Evolutionary conservation across 2,797 vertebrate species (phyloP).

Genomic region (Morelia viridis): DNA sequence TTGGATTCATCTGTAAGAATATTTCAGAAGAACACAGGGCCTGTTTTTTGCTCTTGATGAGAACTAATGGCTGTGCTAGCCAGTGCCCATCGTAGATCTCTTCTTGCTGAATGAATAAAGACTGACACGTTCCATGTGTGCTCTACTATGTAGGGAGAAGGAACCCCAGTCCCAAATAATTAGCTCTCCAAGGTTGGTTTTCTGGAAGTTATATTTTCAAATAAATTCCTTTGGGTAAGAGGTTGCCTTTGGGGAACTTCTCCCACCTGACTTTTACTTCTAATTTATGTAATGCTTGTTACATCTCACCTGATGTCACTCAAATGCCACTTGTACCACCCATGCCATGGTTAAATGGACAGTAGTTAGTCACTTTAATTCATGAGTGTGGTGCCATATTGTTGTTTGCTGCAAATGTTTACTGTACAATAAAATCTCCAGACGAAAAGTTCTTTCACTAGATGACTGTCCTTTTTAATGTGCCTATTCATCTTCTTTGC

Average conservation of each 20-base stretch:
- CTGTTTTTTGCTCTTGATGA: not conserved
- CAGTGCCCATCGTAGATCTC: not conserved
- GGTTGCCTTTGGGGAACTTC: not conserved
- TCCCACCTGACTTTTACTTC: not conserved
- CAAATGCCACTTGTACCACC: not conserved
- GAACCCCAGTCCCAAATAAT: not conserved
- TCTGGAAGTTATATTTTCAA: not conserved
- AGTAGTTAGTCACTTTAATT: not conserved
- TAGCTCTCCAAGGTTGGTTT: not conserved
- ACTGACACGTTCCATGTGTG: not conserved
- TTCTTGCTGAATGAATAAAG: conserved; percentile 6
- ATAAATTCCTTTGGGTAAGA: not conserved
- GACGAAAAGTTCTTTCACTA: not conserved
- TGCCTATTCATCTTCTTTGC: not conserved
- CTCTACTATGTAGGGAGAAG: not conserved
- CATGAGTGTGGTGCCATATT: not conserved
- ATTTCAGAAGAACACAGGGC: not conserved
- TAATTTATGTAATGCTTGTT: not conserved
- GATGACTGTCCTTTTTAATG: not conserved
- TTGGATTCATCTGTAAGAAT: not conserved
- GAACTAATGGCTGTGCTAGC: not conserved
- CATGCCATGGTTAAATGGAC: not conserved
- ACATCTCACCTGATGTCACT: not conserved
- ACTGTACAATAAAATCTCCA: not conserved
- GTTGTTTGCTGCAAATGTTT: not conserved